These are phyloP conservation scores for Hypomecis atomaria DNA, from an alignment of 2,888 invertebrate genomes.

Conservation along the genomic window DNA sequence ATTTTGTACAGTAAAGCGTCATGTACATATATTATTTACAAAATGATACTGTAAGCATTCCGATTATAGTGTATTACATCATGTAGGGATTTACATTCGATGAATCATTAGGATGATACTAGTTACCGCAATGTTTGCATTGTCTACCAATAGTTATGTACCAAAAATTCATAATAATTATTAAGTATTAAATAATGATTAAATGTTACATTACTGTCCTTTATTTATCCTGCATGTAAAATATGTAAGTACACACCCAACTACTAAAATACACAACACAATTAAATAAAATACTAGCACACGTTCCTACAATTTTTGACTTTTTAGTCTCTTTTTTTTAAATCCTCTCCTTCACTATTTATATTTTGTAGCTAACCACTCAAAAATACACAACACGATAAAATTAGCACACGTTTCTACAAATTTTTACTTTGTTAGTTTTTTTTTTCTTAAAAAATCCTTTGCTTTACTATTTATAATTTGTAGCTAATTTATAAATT, in stretches of 20 bases:
- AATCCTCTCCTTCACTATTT: too few relatives aligned
- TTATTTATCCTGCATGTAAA: conserved; percentile 5
- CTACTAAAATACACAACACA: too few relatives aligned
- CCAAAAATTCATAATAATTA: conserved; percentile 41
- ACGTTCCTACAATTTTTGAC: too few relatives aligned
- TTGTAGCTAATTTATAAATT: too few relatives aligned
- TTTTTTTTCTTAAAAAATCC: too few relatives aligned
- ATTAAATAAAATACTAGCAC: too few relatives aligned
- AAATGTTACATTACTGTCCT: conserved; percentile 18
- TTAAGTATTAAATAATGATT: conserved; percentile 41
- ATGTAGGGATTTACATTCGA: conserved; percentile 18
- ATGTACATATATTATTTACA: conserved; percentile 47
- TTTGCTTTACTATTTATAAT: too few relatives aligned
- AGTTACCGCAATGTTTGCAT: conserved; percentile 25
- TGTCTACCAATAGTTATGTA: conserved; percentile 36
- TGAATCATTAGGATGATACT: conserved; percentile 14
- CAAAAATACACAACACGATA: too few relatives aligned
- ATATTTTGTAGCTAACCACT: too few relatives aligned
- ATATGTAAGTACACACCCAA: neutral
- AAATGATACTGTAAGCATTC: conserved; percentile 46
- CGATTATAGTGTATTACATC: conserved; percentile 28
- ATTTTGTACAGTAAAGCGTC: conserved; percentile 39
- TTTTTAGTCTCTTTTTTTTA: too few relatives aligned
- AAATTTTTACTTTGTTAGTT: too few relatives aligned
- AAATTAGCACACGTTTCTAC: too few relatives aligned